phyloP scores from a whole-genome alignment of 2,888 invertebrate species.

The Mesorhabditis spiculigera region DNA sequence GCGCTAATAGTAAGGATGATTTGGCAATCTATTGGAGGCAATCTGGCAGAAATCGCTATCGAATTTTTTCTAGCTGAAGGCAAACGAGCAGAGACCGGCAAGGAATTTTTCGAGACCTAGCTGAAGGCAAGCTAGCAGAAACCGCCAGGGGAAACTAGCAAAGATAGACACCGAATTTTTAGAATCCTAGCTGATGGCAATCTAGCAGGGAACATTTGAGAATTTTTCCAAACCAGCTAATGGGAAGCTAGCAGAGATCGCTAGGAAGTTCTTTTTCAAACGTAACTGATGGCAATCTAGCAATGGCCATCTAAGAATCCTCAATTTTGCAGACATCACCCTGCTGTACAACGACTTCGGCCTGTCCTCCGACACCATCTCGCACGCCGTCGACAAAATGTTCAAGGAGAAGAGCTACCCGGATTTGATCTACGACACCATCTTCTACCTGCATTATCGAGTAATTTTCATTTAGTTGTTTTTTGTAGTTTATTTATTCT shows the following conservation, averaged over 20 bases:
- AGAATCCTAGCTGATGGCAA: too few species aligned
- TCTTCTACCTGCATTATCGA: constrained; percentile 35
- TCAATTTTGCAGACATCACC: neutral
- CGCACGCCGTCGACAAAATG: constrained; percentile 86
- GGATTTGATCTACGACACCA: constrained; percentile 87
- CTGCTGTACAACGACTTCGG: neutral
- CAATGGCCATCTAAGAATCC: neutral
- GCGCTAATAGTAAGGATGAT: too few species aligned
- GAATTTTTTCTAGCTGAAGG: too few species aligned
- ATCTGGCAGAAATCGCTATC: too few species aligned
- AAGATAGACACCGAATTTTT: too few species aligned
- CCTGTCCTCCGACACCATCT: constrained; percentile 72
- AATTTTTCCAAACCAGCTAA: too few species aligned
- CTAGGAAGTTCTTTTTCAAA: constrained; percentile 6
- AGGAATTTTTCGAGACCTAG: neutral
- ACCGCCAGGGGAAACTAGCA: too few species aligned
- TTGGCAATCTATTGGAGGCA: too few species aligned
- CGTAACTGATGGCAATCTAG: constrained; percentile 1
- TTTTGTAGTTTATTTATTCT: neutral
- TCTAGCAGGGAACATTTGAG: too few species aligned
- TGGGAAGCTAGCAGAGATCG: neutral
- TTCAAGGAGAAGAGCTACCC: constrained; percentile 86
- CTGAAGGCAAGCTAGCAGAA: too few species aligned
- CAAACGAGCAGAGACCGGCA: neutral
- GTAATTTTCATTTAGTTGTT: constrained; percentile 15